A percentile compares a stretch with the other conserved stretches of the same genome.
Conservation (phyloP, 2,797 vertebrate species). For the Sus cebifrons region DNA sequence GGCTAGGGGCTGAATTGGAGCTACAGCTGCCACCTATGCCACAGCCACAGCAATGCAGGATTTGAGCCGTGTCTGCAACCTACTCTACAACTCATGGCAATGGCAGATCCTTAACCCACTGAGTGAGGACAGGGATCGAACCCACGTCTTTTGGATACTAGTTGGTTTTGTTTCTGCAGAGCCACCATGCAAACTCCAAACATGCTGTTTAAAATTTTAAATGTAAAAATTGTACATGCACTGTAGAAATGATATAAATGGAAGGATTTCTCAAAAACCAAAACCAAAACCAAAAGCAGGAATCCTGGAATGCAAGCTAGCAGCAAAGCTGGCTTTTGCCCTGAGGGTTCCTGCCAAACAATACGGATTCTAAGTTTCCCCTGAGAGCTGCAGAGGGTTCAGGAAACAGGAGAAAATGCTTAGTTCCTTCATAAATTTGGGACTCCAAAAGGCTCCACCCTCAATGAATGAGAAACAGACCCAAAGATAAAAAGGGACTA, state of each 20-base stretch:
- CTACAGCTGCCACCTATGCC: no score
- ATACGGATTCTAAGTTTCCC: neutral
- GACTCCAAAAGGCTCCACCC: neutral
- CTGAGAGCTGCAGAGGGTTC: neutral
- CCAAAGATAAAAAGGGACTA: neutral
- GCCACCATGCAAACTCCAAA: no score
- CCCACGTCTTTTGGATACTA: no score
- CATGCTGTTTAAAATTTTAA: neutral
- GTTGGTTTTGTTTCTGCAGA: no score
- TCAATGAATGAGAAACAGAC: neutral
- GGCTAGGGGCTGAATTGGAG: no score
- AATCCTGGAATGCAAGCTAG: neutral
- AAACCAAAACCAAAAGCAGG: neutral
- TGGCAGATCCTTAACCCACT: no score
- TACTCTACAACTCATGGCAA: no score
- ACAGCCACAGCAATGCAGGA: no score
- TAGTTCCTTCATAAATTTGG: neutral
- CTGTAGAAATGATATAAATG: neutral
- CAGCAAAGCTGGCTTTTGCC: neutral
- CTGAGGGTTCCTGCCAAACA: neutral
- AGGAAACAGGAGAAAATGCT: constrained; percentile 16
- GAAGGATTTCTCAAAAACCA: constrained; percentile 2
- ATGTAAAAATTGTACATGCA: neutral
- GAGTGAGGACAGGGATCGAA: no score
- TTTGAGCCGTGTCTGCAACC: no score